Conservation (phyloP, 1,140 invertebrate species). For the Philaenus spumarius region DNA sequence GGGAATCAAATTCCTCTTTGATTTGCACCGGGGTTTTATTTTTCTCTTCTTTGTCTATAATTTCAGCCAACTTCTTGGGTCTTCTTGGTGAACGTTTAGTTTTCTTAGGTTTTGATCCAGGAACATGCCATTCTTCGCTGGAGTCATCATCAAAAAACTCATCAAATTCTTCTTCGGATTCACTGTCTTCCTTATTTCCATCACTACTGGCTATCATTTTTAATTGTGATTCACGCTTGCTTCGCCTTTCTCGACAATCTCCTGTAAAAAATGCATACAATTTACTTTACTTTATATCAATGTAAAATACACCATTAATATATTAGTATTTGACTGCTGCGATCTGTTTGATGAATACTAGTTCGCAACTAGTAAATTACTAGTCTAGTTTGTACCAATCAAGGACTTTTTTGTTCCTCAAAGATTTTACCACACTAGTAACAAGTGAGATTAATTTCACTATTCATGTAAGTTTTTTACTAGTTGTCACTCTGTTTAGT, state of each 20-base stretch:
- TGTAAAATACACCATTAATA: too few relatives aligned
- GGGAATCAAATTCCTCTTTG: too few relatives aligned
- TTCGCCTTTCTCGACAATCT: slow-evolving; percentile 3
- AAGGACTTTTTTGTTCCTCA: too few relatives aligned
- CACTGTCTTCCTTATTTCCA: neutral
- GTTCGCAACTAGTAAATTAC: too few relatives aligned
- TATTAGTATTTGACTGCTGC: too few relatives aligned
- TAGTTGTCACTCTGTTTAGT: too few relatives aligned
- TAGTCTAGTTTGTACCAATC: too few relatives aligned
- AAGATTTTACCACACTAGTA: too few relatives aligned
- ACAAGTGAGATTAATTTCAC: too few relatives aligned
- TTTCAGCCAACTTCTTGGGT: neutral
- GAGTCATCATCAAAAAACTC: slow-evolving; percentile 9
- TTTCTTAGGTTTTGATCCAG: slow-evolving; percentile 1
- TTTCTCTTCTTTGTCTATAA: neutral
- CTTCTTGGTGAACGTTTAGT: slow-evolving; percentile 2
- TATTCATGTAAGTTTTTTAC: too few relatives aligned
- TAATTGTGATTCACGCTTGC: slow-evolving; percentile 1
- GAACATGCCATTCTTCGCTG: slow-evolving; percentile 4
- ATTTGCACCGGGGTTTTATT: neutral
- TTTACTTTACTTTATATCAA: too few relatives aligned
- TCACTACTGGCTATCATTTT: neutral
- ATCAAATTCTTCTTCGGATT: slow-evolving; percentile 2
- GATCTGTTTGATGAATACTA: too few relatives aligned
- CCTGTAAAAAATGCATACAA: slow-evolving; percentile 10